Evolutionary conservation across 2,797 vertebrate species (phyloP), one percentile per base, ranked within the genome.

Genomic region (Acanthis flammea): DNA sequence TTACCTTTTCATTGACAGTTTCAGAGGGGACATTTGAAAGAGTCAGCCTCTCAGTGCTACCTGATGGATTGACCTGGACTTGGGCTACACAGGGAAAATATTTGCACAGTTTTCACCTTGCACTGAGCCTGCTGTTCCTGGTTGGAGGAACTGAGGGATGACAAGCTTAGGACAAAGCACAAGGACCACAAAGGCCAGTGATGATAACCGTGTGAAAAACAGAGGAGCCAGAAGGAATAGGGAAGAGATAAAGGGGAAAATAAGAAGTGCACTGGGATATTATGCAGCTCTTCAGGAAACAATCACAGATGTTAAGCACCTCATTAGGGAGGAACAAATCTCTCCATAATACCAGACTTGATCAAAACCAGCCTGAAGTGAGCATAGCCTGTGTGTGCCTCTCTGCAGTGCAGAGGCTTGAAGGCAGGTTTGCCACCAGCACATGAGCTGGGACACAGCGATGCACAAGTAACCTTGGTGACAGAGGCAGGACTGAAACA

Each of bases 401-500:
- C 88, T 84, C 90, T 84, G 91, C 88, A 91, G 39, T 28, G 74
- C 37, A 2, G 88, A 81, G 72, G 66, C 62, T 88, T 37, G 65
- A 58, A 81, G 91, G 57, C 54, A 55, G 85, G 72, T 88, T 77
- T 94, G 75, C 75, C 70, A 81, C 42, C n/a, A 92, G 82, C 82
- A 58, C 18, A 5, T 2, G 53, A 88, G 83, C 90, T 84, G 80
- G 95, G 83, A 70, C 80, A 81, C 60, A 33, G 92, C 30, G 3
- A 51, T 53, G 65, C 18, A 60, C 62, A 75, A 78, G 95, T 96
- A 94, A 96, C 95, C 92, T 92, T 96, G 95, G 95, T 86, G 95
- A 96, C 92, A 96, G 91, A 90, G 87, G 83, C 79, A 88, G 22
- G 82, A 78, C 62, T 88, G 77, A 82, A 90, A 70, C 53, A 61